Evolutionary conservation across 2,888 invertebrate species (phyloP).

Genomic region (Spatulosminthurus flaviceps): DNA sequence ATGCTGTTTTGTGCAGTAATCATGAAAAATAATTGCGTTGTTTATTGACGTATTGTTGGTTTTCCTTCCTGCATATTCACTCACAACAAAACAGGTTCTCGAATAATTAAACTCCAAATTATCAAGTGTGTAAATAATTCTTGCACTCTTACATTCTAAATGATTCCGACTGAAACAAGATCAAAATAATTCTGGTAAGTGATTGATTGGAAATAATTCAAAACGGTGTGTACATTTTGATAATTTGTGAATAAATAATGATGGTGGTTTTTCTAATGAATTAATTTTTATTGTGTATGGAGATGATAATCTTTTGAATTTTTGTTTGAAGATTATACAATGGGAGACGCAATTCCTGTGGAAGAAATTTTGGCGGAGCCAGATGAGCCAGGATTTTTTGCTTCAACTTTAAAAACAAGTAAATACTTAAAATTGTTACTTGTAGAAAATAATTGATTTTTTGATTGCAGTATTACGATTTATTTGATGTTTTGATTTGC

Average conservation of each 20-base stretch:
- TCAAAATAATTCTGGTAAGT: neutral
- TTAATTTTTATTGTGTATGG: too few relatives aligned
- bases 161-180: neutral
- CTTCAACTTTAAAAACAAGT: neutral
- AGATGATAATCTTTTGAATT: too few relatives aligned
- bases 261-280: too few relatives aligned
- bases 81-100: neutral
- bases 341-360: constrained; percentile 20
- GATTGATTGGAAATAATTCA: too few relatives aligned
- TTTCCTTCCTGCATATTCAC: neutral
- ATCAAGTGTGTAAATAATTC: neutral
- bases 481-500: too few relatives aligned
- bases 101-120: neutral
- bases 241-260: too few relatives aligned
- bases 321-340: neutral
- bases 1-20: too few relatives aligned
- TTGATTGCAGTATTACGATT: neutral
- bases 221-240: too few relatives aligned
- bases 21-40: too few relatives aligned
- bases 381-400: constrained; percentile 36
- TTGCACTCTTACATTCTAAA: neutral
- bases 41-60: too few relatives aligned
- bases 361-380: constrained; percentile 44
- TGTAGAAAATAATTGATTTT: constrained; percentile 5
- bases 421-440: neutral